A percentile compares a stretch with the other conserved stretches of the same genome.
Conservation (phyloP, 2,888 invertebrate species). For the Hemicrepidius hirtus region DNA sequence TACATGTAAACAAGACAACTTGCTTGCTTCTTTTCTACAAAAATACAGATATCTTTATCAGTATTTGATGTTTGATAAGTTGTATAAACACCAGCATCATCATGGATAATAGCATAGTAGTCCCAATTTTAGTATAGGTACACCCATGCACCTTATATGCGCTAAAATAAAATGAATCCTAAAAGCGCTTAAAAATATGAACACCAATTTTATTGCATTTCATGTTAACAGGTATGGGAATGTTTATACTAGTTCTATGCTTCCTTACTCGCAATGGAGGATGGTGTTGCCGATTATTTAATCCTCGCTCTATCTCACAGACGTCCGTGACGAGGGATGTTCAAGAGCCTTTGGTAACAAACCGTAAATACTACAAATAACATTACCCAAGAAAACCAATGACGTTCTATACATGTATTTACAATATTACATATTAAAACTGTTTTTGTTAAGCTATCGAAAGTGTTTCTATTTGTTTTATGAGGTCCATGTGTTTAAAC, state of each 20-base stretch:
- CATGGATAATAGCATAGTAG: too few species aligned
- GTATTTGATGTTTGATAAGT: too few species aligned
- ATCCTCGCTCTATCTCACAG: conserved; percentile 1
- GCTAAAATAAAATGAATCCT: too few species aligned
- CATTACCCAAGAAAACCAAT: not conserved
- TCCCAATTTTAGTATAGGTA: too few species aligned
- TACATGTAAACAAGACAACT: too few species aligned
- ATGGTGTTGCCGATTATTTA: conserved; percentile 50
- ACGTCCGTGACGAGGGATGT: not conserved
- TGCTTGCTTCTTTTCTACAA: too few species aligned
- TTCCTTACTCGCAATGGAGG: conserved; percentile 45
- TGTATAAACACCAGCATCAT: too few species aligned
- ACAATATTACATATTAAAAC: not conserved
- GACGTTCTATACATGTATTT: conserved; percentile 7
- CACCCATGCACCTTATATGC: too few species aligned
- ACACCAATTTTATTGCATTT: not conserved
- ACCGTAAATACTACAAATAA: not conserved
- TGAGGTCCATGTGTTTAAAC: conserved; percentile 89
- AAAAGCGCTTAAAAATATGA: conserved; percentile 4
- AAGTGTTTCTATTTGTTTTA: conserved; percentile 83
- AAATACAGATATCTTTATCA: too few species aligned
- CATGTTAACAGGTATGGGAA: conserved; percentile 35
- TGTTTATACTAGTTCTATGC: conserved; percentile 46
- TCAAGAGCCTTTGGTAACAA: not conserved
- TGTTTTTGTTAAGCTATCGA: conserved; percentile 56